Evolutionary conservation across 2,113 vertebrate genomes (phyloP).

Genomic region (Rhinolophus ferrumequinum): DNA sequence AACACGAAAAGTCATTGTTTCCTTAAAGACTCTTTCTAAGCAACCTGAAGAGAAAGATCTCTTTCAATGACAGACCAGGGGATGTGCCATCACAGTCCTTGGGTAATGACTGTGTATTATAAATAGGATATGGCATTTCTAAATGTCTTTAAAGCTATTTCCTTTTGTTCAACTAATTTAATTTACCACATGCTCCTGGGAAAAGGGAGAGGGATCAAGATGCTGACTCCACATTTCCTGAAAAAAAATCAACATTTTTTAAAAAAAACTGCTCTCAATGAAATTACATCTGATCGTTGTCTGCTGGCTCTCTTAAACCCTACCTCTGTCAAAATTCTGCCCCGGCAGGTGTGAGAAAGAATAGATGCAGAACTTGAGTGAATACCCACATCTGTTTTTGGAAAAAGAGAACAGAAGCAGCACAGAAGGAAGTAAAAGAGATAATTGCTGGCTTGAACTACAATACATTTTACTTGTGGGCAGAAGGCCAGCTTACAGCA

Average conservation of each 20-base stretch:
- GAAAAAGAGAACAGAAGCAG: slow-evolving; percentile 85
- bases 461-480: slow-evolving; percentile 88
- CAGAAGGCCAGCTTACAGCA: slow-evolving; percentile 92
- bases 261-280: slow-evolving; percentile 27
- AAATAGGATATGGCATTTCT: slow-evolving; percentile 69
- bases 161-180: slow-evolving; percentile 80
- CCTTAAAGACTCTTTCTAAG: not conserved
- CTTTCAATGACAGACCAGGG: not conserved
- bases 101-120: slow-evolving; percentile 55
- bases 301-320: slow-evolving; percentile 53
- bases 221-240: slow-evolving; percentile 50
- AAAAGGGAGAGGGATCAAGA: slow-evolving; percentile 55
- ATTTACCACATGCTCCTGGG: slow-evolving; percentile 79
- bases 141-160: slow-evolving; percentile 71
- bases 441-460: slow-evolving; percentile 89
- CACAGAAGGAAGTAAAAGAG: slow-evolving; percentile 88
- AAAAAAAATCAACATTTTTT: slow-evolving; percentile 63
- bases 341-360: slow-evolving; percentile 82
- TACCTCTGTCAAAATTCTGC: slow-evolving; percentile 74
- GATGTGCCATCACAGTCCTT: not conserved
- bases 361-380: slow-evolving; percentile 80
- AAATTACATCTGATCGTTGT: slow-evolving; percentile 37
- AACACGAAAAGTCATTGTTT: not conserved
- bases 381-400: slow-evolving; percentile 85
- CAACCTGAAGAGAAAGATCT: not conserved